Evolutionary conservation across 2,888 invertebrate genomes (phyloP), one percentile per base, ranked within the genome.

Genomic region (Mesorhabditis belari): DNA sequence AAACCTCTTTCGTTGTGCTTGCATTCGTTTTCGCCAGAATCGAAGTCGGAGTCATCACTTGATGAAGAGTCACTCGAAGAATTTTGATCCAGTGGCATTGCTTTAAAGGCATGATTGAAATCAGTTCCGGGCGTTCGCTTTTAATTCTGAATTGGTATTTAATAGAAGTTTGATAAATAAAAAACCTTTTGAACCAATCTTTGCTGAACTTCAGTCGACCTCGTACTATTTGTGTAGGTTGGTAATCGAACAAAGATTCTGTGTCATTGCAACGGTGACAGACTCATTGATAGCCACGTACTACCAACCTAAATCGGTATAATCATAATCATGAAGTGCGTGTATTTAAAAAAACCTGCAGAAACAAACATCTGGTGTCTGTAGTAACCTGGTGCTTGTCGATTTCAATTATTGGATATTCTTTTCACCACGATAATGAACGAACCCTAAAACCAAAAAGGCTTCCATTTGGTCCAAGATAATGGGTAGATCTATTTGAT

Each of bases 291-390:
- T 85, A 17, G 99, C 98, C 23, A 99, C 98, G 82, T 98, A 98
- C 98, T 98, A 98, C 96, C 96, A 98, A 9, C 98, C 98, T 21
- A 93, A 93, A 24, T n/a, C n/a, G n/a, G n/a, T n/a, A n/a, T n/a
- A n/a, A n/a, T n/a, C n/a, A n/a, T n/a, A n/a, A n/a, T n/a, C n/a
- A n/a, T n/a, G n/a, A n/a, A n/a, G n/a, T n/a, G n/a, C n/a, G n/a
- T n/a, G n/a, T n/a, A n/a, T n/a, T n/a, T n/a, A 29, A 12, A 19
- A 49, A 17, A 44, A 71, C 74, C 76, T 6, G 73, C 64, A 5
- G 79, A 77, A 17, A 79, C 77, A 57, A 78, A 78, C 75, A 78
- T 77, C 9, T 74, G 69, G n/a, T n/a, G n/a, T n/a, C n/a, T n/a
- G n/a, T n/a, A n/a, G 44, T 79, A 78, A 23, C 79, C 79, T 4